phyloP scores from a whole-genome alignment of 2,888 invertebrate genomes.

The Lypha dubia region DNA sequence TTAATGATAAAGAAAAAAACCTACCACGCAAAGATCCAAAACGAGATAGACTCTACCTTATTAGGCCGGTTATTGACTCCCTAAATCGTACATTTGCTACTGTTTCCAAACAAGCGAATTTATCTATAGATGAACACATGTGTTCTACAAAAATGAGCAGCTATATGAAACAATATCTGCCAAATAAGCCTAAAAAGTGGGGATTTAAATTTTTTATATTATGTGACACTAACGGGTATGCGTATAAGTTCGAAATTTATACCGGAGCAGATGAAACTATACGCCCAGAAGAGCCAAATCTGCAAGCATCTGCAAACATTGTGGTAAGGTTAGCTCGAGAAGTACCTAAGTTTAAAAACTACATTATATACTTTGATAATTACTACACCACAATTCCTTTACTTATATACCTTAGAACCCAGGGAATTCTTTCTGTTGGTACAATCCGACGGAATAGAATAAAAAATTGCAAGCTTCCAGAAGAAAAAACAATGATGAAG shows the following conservation, averaged over 20 bases:
- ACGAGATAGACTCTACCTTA: conserved; percentile 10
- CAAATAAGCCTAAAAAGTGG: conserved; percentile 21
- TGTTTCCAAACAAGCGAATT: conserved; percentile 3
- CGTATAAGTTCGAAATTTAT: conserved; percentile 18
- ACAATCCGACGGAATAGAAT: conserved; percentile 20
- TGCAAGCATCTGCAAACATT: conserved; percentile 23
- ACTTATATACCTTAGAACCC: neutral
- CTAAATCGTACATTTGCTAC: conserved; percentile 22
- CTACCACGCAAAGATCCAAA: neutral
- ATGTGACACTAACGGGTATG: conserved; percentile 11
- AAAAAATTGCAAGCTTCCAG: conserved; percentile 18
- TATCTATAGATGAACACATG: conserved; percentile 23
- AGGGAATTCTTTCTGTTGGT: conserved; percentile 14
- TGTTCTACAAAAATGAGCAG: conserved; percentile 16
- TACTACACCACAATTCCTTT: conserved; percentile 7
- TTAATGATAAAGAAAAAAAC: conserved; percentile 5
- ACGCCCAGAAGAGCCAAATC: conserved; percentile 1
- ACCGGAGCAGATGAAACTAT: neutral
- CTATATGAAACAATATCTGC: conserved; percentile 5
- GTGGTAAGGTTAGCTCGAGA: conserved; percentile 18
- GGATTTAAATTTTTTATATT: conserved; percentile 22
- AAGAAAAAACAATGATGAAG: conserved; percentile 29
- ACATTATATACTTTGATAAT: conserved; percentile 9
- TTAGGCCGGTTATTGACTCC: conserved; percentile 23
- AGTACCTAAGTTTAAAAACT: conserved; percentile 14